These are phyloP conservation scores for Mus pahari DNA, from an alignment of 2,113 vertebrate genomes.

Conservation along the genomic window DNA sequence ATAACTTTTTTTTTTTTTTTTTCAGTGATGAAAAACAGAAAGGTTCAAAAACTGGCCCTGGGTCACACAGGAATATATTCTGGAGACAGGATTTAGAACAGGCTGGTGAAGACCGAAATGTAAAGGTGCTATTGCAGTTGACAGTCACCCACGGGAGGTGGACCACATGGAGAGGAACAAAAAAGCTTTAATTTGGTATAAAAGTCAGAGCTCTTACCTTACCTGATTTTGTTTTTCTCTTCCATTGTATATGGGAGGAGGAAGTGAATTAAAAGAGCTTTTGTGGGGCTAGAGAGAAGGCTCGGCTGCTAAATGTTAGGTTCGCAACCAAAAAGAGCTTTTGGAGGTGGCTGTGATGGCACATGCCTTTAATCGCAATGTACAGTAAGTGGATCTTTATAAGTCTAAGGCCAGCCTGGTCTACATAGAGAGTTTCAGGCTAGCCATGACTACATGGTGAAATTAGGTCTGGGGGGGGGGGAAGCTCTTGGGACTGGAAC, in stretches of 20 bases:
- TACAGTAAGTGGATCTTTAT: background rate
- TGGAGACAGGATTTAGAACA: background rate
- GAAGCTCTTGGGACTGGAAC: background rate
- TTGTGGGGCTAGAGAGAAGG: background rate
- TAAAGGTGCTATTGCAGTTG: background rate
- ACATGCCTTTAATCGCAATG: background rate
- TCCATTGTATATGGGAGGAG: background rate
- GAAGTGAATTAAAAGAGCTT: background rate
- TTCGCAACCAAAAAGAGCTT: background rate
- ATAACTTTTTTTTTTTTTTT: accelerated
- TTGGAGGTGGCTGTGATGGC: background rate
- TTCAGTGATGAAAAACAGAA: background rate
- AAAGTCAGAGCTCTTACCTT: background rate
- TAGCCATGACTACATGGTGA: background rate
- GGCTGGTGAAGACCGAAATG: background rate
- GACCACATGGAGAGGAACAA: accelerated
- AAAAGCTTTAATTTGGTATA: background rate
- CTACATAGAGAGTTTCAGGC: background rate
- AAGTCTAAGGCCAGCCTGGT: background rate
- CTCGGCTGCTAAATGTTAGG: background rate
- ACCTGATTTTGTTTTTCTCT: background rate
- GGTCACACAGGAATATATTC: background rate
- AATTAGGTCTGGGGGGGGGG: too few relatives aligned
- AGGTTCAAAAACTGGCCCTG: background rate
- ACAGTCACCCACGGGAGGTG: background rate